Percentiles rank a stretch among this genome's conserved stretches.
Evolutionary conservation across 2,797 vertebrate genomes (phyloP).

Genomic region (Poeciliopsis presidionis): DNA sequence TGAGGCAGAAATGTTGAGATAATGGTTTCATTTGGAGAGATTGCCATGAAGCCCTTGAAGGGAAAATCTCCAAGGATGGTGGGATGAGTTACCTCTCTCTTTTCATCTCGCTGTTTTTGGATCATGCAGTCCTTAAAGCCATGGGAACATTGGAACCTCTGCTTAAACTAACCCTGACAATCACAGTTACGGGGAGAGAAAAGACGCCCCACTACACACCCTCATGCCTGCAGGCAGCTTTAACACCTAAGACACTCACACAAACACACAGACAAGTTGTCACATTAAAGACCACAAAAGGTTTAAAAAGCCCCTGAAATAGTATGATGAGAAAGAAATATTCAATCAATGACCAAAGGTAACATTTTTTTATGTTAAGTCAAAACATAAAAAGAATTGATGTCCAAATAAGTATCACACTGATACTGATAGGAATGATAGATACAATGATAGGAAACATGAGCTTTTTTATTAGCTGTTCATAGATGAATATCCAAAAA

Average conservation of each 20-base stretch:
- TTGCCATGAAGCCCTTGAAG: slow-evolving; percentile 63
- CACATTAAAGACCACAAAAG: slow-evolving; percentile 36
- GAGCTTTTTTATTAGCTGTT: slow-evolving; percentile 46
- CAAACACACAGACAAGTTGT: slow-evolving; percentile 23
- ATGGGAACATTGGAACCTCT: slow-evolving; percentile 43
- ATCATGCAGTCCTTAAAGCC: slow-evolving; percentile 54
- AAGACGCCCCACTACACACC: slow-evolving; percentile 34
- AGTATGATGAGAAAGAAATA: slow-evolving; percentile 22
- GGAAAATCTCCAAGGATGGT: slow-evolving; percentile 55
- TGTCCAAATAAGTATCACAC: slow-evolving; percentile 29
- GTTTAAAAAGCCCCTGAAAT: slow-evolving; percentile 29
- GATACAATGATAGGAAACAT: slow-evolving; percentile 28
- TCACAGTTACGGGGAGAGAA: slow-evolving; percentile 43
- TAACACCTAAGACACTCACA: slow-evolving; percentile 46
- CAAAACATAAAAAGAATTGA: slow-evolving; percentile 31
- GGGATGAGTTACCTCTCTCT: slow-evolving; percentile 58
- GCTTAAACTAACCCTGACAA: slow-evolving; percentile 69
- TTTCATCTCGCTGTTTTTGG: slow-evolving; percentile 48
- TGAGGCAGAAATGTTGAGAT: slow-evolving; percentile 65
- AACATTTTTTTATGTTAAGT: slow-evolving; percentile 30
- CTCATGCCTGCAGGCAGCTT: slow-evolving; percentile 45
- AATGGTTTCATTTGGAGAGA: slow-evolving; percentile 75
- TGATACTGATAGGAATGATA: too few relatives aligned
- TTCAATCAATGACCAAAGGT: slow-evolving; percentile 51
- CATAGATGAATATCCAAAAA: slow-evolving; percentile 60